Percentiles rank a stretch among this genome's conserved stretches.
These are phyloP conservation scores for Drosophila bocki DNA, from an alignment of 1,140 invertebrate species.

Conservation along the genomic window DNA sequence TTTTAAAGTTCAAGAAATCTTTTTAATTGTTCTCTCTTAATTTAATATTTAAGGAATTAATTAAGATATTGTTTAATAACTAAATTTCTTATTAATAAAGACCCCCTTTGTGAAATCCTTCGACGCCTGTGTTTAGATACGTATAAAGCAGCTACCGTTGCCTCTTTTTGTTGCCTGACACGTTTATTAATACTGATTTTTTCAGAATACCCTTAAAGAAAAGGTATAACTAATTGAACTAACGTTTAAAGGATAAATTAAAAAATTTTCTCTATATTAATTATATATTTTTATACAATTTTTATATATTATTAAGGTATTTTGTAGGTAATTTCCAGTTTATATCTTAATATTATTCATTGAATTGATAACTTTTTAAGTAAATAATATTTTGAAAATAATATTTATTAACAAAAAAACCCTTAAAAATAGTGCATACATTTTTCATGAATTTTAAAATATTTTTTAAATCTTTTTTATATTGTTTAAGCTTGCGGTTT, in stretches of 20 bases:
- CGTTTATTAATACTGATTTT: constrained; percentile 82
- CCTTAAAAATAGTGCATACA: too few relatives aligned
- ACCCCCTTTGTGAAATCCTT: neutral
- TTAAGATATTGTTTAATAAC: too few relatives aligned
- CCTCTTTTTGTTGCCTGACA: constrained; percentile 73
- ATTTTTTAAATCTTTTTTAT: neutral
- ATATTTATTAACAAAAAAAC: neutral
- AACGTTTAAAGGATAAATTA: neutral
- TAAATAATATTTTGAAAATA: neutral
- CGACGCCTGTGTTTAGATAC: neutral
- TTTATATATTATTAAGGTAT: neutral
- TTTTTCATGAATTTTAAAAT: too few relatives aligned
- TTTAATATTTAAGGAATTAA: too few relatives aligned
- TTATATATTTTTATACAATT: too few relatives aligned
- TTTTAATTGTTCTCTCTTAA: neutral
- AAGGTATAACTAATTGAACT: neutral
- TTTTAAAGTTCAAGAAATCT: neutral
- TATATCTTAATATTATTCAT: neutral
- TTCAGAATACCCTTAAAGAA: constrained; percentile 22
- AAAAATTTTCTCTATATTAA: too few relatives aligned
- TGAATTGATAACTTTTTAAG: neutral
- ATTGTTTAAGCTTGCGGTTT: constrained; percentile 30
- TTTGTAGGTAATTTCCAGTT: neutral
- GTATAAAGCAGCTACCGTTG: constrained; percentile 70
- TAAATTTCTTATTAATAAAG: neutral